Percentiles rank a stretch among this genome's conserved stretches.
phyloP scores from a whole-genome alignment of 2,888 invertebrate genomes.

The Anticlea derivata region DNA sequence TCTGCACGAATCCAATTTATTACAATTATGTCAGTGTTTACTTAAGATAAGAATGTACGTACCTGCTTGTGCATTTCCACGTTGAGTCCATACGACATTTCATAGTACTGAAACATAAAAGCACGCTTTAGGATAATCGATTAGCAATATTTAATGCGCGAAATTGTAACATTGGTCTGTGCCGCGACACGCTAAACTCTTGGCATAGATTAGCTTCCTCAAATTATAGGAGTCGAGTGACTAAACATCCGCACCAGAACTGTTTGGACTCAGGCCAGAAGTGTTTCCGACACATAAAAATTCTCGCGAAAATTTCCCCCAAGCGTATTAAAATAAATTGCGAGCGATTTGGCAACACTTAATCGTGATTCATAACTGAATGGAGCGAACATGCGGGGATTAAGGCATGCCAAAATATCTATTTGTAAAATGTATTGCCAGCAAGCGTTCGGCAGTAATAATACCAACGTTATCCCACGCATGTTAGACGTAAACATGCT shows the following conservation, averaged over 20 bases:
- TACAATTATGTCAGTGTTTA: not conserved
- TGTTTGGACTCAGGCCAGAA: conserved; percentile 76
- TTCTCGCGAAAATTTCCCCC: conserved; percentile 77
- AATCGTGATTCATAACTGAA: conserved; percentile 81
- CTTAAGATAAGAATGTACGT: conserved; percentile 56
- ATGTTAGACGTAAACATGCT: conserved; percentile 47
- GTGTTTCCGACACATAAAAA: conserved; percentile 83
- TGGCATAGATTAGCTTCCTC: conserved; percentile 79
- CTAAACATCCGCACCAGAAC: conserved; percentile 79
- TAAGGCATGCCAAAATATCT: conserved; percentile 74
- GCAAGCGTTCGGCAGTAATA: conserved; percentile 51
- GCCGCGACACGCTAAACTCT: conserved; percentile 69
- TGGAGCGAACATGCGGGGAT: conserved; percentile 72
- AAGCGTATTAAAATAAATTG: conserved; percentile 83
- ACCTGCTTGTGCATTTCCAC: conserved; percentile 99
- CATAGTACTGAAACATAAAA: conserved; percentile 95
- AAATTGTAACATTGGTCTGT: conserved; percentile 53
- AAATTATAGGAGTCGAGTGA: conserved; percentile 77
- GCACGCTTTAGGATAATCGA: conserved; percentile 61
- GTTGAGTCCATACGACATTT: conserved; percentile 98
- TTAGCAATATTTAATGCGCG: conserved; percentile 52
- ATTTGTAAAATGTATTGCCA: conserved; percentile 58
- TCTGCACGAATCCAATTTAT: not conserved
- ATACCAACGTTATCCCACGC: conserved; percentile 48
- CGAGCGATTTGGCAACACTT: conserved; percentile 83